These are phyloP conservation scores for Ceryle rudis DNA, from an alignment of 2,797 vertebrate genomes.

Conservation along the genomic window DNA sequence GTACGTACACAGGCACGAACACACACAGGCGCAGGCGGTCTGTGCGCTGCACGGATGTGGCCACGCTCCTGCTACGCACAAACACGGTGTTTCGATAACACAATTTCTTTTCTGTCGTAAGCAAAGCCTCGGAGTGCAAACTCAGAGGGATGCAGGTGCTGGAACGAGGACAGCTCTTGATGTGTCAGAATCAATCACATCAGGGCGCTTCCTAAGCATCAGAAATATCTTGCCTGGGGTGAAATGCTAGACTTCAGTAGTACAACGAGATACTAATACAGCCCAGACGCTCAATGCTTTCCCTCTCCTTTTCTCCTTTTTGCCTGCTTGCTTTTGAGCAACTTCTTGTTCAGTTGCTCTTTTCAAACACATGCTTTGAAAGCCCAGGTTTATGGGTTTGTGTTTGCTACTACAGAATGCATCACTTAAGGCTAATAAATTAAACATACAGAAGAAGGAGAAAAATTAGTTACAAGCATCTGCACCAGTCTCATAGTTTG, in stretches of 20 bases:
- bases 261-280: constrained; percentile 9
- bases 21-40: background rate
- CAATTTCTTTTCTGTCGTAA: background rate
- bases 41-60: background rate
- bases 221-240: constrained; percentile 46
- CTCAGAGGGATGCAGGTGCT: constrained; percentile 17
- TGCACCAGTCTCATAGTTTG: constrained; percentile 30
- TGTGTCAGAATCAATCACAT: constrained; percentile 52
- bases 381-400: constrained; percentile 6
- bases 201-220: background rate
- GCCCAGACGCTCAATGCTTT: background rate
- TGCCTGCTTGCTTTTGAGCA: background rate
- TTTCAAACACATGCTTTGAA: background rate
- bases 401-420: constrained; percentile 52
- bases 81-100: background rate
- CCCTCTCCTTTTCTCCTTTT: background rate
- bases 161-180: background rate
- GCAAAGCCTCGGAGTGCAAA: background rate
- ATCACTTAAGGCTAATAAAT: constrained; percentile 61
- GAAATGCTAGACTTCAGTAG: background rate
- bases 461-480: constrained; percentile 63
- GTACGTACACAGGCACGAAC: background rate
- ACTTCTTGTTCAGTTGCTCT: background rate
- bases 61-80: background rate
- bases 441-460: constrained; percentile 38